Percentiles rank a stretch among this genome's conserved stretches.
phyloP scores from a whole-genome alignment of 2,888 invertebrate species.

The Poecilobothrus nobilitatus region DNA sequence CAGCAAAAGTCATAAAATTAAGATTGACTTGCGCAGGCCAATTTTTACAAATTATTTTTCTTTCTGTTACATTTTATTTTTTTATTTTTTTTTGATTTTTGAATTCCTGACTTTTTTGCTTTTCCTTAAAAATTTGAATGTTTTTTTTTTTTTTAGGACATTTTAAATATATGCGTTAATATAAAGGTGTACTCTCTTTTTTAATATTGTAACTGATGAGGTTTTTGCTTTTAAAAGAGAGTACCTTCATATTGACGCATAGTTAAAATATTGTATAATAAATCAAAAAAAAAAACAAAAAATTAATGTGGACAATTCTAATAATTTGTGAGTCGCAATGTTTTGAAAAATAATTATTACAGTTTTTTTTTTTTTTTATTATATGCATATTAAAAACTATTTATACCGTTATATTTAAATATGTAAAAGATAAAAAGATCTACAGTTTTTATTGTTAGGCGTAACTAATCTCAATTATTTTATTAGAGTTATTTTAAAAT shows the following conservation, averaged over 20 bases:
- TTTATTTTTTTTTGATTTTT: not conserved
- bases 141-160: too few species aligned
- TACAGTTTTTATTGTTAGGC: not conserved
- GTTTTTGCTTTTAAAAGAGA: too few species aligned
- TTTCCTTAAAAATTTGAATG: too few species aligned
- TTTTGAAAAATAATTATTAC: conserved; percentile 3
- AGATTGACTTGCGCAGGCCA: not conserved
- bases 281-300: not conserved
- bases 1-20: not conserved
- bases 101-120: too few species aligned
- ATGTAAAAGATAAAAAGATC: too few species aligned
- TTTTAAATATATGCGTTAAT: too few species aligned
- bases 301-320: not conserved
- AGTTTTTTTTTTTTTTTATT: not conserved
- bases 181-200: too few species aligned
- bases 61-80: not conserved
- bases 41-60: not conserved
- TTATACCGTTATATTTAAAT: too few species aligned
- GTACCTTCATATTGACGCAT: not conserved
- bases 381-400: too few species aligned
- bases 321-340: not conserved
- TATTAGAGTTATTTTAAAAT: too few species aligned
- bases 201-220: too few species aligned
- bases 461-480: too few species aligned
- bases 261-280: not conserved